Conservation (phyloP, 2,888 invertebrate genomes). For the Tuberolachnus salignus region DNA sequence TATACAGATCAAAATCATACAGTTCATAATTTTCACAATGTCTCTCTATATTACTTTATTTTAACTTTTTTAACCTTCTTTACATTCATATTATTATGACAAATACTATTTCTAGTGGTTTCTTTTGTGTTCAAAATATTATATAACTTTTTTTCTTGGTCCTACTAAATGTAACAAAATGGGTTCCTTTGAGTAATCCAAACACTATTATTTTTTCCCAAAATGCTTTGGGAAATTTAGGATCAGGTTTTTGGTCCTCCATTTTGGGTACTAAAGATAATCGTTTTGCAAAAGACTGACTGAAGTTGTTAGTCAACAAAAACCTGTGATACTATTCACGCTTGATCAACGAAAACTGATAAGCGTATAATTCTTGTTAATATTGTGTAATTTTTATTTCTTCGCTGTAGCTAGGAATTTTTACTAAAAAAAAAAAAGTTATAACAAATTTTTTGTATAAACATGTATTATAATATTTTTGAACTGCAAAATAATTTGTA, state of each 20-base stretch:
- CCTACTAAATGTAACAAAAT: conserved; percentile 34
- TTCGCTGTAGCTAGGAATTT: conserved; percentile 36
- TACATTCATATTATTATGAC: neutral
- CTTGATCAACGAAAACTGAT: conserved; percentile 29
- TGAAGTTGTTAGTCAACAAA: conserved; percentile 52
- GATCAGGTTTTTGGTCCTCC: conserved; percentile 2
- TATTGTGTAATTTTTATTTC: conserved; percentile 43
- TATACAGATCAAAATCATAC: conserved; percentile 1
- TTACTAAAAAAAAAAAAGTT: conserved; percentile 25
- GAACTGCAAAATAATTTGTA: conserved; percentile 14
- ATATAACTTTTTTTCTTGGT: conserved; percentile 19
- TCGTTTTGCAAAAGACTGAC: conserved; percentile 45
- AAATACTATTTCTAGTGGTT: conserved; percentile 22
- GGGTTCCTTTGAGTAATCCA: conserved; percentile 28
- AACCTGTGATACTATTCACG: conserved; percentile 55
- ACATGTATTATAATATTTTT: neutral
- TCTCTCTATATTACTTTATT: conserved; percentile 6
- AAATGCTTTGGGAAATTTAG: conserved; percentile 27
- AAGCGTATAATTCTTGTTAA: conserved; percentile 46
- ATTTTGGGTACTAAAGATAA: conserved; percentile 24
- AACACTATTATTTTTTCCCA: conserved; percentile 6
- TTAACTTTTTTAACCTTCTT: neutral
- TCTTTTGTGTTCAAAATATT: conserved; percentile 25
- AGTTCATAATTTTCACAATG: conserved; percentile 24
- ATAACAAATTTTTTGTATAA: neutral